Percentiles rank a stretch among this genome's conserved stretches.
phyloP scores from a whole-genome alignment of 2,113 vertebrate species.

The Neolamprologus sp. region DNA sequence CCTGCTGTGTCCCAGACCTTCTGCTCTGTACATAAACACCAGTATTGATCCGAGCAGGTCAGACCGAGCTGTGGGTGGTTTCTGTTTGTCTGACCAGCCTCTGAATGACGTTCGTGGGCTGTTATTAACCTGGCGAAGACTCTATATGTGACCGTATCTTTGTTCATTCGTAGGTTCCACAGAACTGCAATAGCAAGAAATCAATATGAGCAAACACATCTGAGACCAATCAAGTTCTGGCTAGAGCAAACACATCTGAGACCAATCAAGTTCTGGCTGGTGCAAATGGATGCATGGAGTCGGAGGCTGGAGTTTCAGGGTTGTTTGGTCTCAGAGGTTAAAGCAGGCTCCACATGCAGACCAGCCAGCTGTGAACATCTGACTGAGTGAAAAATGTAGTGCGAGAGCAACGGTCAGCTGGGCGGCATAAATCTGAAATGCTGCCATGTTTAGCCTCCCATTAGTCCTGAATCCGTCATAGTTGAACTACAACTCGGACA shows the following conservation, averaged over 20 bases:
- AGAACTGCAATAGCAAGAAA: neutral
- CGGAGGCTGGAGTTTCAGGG: neutral
- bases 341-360: neutral
- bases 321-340: neutral
- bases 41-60: neutral
- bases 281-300: neutral
- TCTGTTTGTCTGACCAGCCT: neutral
- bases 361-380: neutral
- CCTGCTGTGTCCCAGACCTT: neutral
- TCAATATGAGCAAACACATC: neutral
- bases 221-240: neutral
- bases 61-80: neutral
- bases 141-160: neutral
- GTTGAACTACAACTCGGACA: neutral
- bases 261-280: neutral
- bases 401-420: neutral
- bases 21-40: too few relatives aligned
- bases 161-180: neutral
- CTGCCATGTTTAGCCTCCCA: neutral
- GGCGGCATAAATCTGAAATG: neutral
- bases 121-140: neutral
- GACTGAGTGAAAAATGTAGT: neutral
- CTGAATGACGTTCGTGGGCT: neutral
- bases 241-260: neutral
- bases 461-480: neutral